Evolutionary conservation across 2,888 invertebrate species (phyloP), one percentile per base, ranked within the genome.

Genomic region (Cheilosia grossa): DNA sequence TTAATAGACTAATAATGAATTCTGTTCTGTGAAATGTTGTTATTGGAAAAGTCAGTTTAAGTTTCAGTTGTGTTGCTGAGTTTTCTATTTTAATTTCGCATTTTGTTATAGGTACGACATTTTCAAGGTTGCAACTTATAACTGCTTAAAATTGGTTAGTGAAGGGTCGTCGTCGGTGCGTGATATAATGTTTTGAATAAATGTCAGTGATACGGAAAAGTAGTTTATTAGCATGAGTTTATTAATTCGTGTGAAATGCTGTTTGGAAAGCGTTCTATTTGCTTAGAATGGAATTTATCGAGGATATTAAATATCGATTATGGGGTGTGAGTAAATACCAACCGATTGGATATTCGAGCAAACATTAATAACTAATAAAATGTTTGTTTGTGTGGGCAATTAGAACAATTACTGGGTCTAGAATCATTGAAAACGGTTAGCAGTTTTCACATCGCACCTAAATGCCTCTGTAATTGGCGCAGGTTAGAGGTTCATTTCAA

Each of bases 201-300:
- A 24, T 58, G 47, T 30, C 24, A 72, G 40, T 66, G 56, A 59
- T 73, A 44, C 9, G 82, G 74, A 67, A 73, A 83, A 53, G 37
- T 79, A 47, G 40, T 40, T 59, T 40, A 66, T 83, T 83, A 83
- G 53, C 79, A 70, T 42, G 54, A 19, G 53, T 27, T 24, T 75
- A 83, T 66, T 83, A 83, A 79, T 83, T 74, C 56, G 7, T 27
- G 4, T 58, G 69, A 69, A 21, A 51, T 69, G 56, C 27, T 61
- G 17, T 63, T 63, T 64, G 21, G 44, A 1, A 19, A 56, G 66
- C 56, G 30, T 56, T 54, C 19, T 69, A 42, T 27, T 3, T 54
- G 7, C 44, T 24, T 53, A 44, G 17, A 54, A 59, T 58, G 27
- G 30, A 66, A 64, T 74, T 53, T 69, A 69, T 69, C 58, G 74